These are phyloP conservation scores for Prionchulus punctatus DNA, from an alignment of 2,888 invertebrate species.

Conservation along the genomic window DNA sequence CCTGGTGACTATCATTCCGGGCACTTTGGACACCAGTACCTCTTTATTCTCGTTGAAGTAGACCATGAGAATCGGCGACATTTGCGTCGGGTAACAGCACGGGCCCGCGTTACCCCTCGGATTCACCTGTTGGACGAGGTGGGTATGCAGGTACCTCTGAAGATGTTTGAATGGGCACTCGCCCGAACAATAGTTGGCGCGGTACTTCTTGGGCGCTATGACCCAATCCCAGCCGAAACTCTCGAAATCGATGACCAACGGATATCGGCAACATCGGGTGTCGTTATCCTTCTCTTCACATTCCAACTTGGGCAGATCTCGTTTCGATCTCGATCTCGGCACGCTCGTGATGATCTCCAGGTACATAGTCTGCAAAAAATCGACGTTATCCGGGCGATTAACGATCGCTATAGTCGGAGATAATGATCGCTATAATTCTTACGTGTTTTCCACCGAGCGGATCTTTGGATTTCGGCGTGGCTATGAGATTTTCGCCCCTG, in stretches of 20 bases:
- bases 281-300: conserved; percentile 25
- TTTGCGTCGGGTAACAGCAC: conserved; percentile 76
- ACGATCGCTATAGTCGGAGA: neutral
- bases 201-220: conserved; percentile 81
- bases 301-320: conserved; percentile 18
- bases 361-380: conserved; percentile 18
- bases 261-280: conserved; percentile 67
- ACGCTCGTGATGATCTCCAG: conserved; percentile 16
- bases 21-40: conserved; percentile 44
- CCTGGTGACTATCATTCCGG: conserved; percentile 81
- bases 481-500: conserved; percentile 8
- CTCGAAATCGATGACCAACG: conserved; percentile 77
- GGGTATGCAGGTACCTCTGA: conserved; percentile 70
- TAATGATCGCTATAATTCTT: neutral
- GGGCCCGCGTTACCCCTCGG: conserved; percentile 47
- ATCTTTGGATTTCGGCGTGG: neutral
- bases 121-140: conserved; percentile 53
- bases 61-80: conserved; percentile 63
- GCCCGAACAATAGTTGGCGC: conserved; percentile 87
- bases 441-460: conserved; percentile 3
- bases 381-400: neutral
- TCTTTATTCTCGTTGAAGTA: conserved; percentile 64
- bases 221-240: conserved; percentile 95
- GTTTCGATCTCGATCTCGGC: conserved; percentile 16
- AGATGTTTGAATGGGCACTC: conserved; percentile 76